Evolutionary conservation across 1,140 invertebrate species (phyloP).

Genomic region (Chelonus insularis): DNA sequence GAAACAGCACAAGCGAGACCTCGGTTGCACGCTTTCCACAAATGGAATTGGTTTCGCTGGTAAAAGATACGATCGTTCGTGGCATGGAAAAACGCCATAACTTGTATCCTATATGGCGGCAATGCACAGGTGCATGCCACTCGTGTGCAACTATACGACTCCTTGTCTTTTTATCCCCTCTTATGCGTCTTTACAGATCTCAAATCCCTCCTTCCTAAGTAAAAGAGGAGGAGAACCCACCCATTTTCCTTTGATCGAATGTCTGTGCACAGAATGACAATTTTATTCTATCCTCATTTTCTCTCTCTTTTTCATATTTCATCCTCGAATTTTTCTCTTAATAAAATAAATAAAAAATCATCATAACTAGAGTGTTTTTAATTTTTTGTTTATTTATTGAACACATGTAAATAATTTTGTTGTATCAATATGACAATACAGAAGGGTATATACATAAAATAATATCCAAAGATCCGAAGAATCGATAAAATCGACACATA

Average conservation of each 20-base stretch:
- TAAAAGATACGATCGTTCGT: slow-evolving; percentile 51
- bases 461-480: slow-evolving; percentile 7
- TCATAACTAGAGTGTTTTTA: no score
- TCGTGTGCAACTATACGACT: not conserved
- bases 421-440: not conserved
- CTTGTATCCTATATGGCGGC: slow-evolving; percentile 53
- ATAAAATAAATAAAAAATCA: no score
- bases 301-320: not conserved
- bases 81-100: slow-evolving; percentile 55
- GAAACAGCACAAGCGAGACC: slow-evolving; percentile 31
- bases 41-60: slow-evolving; percentile 55
- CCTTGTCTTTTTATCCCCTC: not conserved
- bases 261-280: slow-evolving; percentile 14
- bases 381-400: not conserved
- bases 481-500: slow-evolving; percentile 23
- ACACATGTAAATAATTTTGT: no score
- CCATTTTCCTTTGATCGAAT: slow-evolving; percentile 2
- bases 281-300: not conserved
- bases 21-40: slow-evolving; percentile 43
- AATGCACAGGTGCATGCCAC: slow-evolving; percentile 53
- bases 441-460: no score
- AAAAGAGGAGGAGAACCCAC: slow-evolving; percentile 12
- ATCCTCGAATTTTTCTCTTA: no score
- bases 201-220: slow-evolving; percentile 12
- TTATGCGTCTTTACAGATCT: not conserved